Evolutionary conservation across 2,888 invertebrate genomes (phyloP).

Genomic region (Chelonus formosanus): DNA sequence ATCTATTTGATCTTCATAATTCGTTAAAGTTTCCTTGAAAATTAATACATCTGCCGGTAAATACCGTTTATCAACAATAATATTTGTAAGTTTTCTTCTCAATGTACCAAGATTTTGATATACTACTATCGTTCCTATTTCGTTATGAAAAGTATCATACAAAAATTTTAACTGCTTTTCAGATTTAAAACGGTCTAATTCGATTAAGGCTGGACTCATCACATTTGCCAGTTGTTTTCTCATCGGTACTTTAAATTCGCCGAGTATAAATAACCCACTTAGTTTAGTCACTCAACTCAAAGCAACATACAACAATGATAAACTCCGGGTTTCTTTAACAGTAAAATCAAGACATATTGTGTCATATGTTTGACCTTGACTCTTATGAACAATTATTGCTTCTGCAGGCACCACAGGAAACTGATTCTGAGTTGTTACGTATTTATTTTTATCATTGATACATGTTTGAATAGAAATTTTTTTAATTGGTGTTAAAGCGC

Average conservation of each 20-base stretch:
- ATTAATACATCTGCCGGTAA: background rate
- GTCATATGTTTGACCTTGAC: constrained; percentile 5
- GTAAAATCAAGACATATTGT: constrained; percentile 9
- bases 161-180: background rate
- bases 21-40: background rate
- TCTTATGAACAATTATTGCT: constrained; percentile 11
- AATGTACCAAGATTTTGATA: constrained; percentile 27
- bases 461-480: constrained; percentile 10
- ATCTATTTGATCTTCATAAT: background rate
- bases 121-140: constrained; percentile 15
- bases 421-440: constrained; percentile 2
- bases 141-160: constrained; percentile 9
- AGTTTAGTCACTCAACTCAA: constrained; percentile 19
- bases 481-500: constrained; percentile 13
- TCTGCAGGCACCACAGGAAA: constrained; percentile 7
- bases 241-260: background rate
- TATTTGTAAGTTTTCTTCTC: constrained; percentile 19
- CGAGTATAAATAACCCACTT: constrained; percentile 26
- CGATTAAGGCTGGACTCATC: background rate
- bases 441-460: constrained; percentile 4
- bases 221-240: background rate
- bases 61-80: constrained; percentile 23
- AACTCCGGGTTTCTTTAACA: background rate
- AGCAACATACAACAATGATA: constrained; percentile 14
- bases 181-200: constrained; percentile 2